Percentiles rank a stretch among this genome's conserved stretches.
Conservation (phyloP, 2,797 vertebrate species). For the Cuculus canorus region DNA sequence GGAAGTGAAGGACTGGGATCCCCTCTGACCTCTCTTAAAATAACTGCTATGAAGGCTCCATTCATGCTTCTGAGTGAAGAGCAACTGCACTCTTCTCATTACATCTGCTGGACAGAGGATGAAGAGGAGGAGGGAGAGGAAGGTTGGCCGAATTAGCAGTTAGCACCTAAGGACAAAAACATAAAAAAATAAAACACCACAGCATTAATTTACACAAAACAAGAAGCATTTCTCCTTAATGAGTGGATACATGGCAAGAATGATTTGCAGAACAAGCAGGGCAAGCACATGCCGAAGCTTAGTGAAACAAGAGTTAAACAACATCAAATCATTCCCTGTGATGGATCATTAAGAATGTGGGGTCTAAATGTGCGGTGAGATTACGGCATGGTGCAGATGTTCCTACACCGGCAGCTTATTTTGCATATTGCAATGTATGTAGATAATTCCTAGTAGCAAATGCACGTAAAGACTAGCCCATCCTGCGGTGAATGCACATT, state of each 20-base stretch:
- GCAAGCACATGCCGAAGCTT: not conserved
- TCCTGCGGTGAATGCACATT: not conserved
- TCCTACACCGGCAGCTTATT: slow-evolving; percentile 31
- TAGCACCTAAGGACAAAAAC: slow-evolving; percentile 54
- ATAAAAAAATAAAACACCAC: not conserved
- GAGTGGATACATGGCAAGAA: slow-evolving; percentile 4
- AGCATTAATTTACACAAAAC: slow-evolving; percentile 55
- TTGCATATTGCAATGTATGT: slow-evolving; percentile 40
- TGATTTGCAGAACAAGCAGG: slow-evolving; percentile 1
- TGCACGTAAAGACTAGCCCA: not conserved
- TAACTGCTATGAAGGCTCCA: not conserved
- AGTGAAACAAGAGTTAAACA: slow-evolving; percentile 69
- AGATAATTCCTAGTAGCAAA: not conserved
- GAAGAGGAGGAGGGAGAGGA: slow-evolving; percentile 30
- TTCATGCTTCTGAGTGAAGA: slow-evolving; percentile 19
- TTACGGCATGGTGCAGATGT: slow-evolving; percentile 67
- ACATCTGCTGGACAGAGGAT: slow-evolving; percentile 48
- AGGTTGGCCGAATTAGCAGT: slow-evolving; percentile 12
- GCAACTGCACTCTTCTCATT: slow-evolving; percentile 43
- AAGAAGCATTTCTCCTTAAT: slow-evolving; percentile 43
- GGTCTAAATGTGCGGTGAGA: slow-evolving; percentile 61
- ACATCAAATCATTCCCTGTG: slow-evolving; percentile 69
- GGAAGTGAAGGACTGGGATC: not conserved
- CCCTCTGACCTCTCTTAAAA: not conserved
- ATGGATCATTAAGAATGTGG: slow-evolving; percentile 73